Percentiles rank a stretch among this genome's conserved stretches.
Conservation (phyloP, 1,140 invertebrate genomes). For the Neodiprion virginianus region DNA sequence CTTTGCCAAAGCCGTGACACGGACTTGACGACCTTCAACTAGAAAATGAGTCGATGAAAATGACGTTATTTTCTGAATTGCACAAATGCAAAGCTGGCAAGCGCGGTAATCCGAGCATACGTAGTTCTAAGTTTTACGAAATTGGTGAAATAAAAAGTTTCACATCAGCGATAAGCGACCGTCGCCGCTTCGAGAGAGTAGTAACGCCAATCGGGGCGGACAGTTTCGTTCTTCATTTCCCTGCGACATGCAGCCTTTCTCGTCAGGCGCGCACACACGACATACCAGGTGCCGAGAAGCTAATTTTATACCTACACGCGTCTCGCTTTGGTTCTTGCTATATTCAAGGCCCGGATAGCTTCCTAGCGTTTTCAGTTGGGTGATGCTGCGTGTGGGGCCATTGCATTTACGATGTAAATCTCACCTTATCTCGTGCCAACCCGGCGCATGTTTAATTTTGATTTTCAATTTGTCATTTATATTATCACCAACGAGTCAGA, state of each 20-base stretch:
- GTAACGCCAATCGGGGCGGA: not conserved
- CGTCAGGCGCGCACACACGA: constrained; percentile 1
- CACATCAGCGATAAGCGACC: too few species aligned
- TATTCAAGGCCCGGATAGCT: constrained; percentile 38
- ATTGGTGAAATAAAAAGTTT: not conserved
- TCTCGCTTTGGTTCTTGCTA: constrained; percentile 36
- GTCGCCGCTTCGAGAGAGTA: not conserved
- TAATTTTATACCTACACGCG: constrained; percentile 43
- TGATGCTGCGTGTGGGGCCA: not conserved
- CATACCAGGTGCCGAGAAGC: constrained; percentile 22
- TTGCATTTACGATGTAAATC: not conserved
- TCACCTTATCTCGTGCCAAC: not conserved
- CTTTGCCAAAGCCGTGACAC: too few species aligned
- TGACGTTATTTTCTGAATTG: too few species aligned
- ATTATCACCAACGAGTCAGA: too few species aligned
- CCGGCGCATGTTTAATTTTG: not conserved
- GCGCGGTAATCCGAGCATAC: not conserved
- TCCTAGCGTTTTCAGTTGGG: not conserved
- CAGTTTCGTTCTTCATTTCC: not conserved
- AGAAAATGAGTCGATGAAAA: too few species aligned
- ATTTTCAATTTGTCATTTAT: too few species aligned
- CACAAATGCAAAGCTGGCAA: too few species aligned
- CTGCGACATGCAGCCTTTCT: not conserved
- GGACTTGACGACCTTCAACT: too few species aligned
- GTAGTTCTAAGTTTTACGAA: not conserved